These are phyloP conservation scores for Tupaia chinensis DNA, from an alignment of 2,113 vertebrate species.

Conservation along the genomic window DNA sequence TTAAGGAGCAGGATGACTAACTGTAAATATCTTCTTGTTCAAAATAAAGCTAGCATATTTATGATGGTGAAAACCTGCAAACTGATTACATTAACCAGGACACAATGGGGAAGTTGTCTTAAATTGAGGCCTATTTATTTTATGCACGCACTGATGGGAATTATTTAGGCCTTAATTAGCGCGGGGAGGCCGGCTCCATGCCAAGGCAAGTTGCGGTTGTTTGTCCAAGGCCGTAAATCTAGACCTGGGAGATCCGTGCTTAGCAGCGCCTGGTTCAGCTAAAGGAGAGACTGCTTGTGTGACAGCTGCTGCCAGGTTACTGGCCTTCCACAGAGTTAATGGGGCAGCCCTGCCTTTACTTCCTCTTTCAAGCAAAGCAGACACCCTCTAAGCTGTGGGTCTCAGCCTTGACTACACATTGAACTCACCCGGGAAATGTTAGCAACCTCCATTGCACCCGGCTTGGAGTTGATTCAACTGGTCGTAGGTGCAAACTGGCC, in stretches of 20 bases:
- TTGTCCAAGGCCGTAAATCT: constrained; percentile 66
- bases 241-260: constrained; percentile 33
- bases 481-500: neutral
- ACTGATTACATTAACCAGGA: constrained; percentile 20
- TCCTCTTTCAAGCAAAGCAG: constrained; percentile 46
- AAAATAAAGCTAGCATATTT: constrained; percentile 35
- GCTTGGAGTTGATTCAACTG: neutral
- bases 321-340: neutral
- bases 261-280: constrained; percentile 12
- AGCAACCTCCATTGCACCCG: neutral
- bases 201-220: constrained; percentile 61
- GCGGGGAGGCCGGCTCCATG: neutral
- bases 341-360: neutral
- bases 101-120: constrained; percentile 60
- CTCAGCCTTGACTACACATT: neutral
- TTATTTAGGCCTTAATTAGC: constrained; percentile 70
- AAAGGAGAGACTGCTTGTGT: neutral
- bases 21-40: constrained; percentile 65
- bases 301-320: constrained; percentile 39
- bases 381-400: neutral
- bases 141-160: constrained; percentile 49
- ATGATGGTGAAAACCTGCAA: constrained; percentile 23
- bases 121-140: constrained; percentile 64
- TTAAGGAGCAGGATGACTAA: neutral
- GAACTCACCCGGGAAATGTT: neutral